phyloP scores from a whole-genome alignment of 2,797 vertebrate species.

The Melanotaenia parkinsoni region DNA sequence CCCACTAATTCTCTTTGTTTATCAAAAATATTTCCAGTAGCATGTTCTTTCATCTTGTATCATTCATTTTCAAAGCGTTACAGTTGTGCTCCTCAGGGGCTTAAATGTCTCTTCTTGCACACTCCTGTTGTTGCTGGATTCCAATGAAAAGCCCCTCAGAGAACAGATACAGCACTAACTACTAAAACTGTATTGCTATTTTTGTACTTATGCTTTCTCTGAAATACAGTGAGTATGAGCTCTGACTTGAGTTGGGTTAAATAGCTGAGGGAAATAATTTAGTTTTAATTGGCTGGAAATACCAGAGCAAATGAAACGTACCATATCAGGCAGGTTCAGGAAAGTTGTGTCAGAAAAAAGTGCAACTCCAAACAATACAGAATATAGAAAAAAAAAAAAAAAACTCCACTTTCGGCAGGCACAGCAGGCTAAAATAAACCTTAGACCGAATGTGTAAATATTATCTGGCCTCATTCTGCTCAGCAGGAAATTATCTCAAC shows the following conservation, averaged over 20 bases:
- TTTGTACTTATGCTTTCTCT: slow-evolving; percentile 34
- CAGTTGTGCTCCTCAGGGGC: slow-evolving; percentile 11
- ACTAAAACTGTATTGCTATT: slow-evolving; percentile 14
- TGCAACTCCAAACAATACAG: slow-evolving; percentile 5
- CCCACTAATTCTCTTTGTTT: slow-evolving; percentile 1
- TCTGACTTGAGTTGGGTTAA: slow-evolving; percentile 1
- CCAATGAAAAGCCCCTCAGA: slow-evolving; percentile 15
- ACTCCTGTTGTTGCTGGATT: slow-evolving; percentile 15
- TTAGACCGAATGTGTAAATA: slow-evolving; percentile 42
- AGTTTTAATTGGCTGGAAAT: slow-evolving; percentile 38
- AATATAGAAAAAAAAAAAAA: neutral
- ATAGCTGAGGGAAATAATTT: slow-evolving; percentile 12
- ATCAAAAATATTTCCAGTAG: slow-evolving; percentile 1
- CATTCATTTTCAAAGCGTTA: slow-evolving; percentile 17
- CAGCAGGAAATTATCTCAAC: slow-evolving; percentile 55
- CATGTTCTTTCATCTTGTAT: slow-evolving; percentile 7
- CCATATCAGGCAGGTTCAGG: slow-evolving; percentile 3
- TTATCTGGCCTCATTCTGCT: slow-evolving; percentile 57
- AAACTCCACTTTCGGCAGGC: neutral
- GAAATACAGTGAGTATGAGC: slow-evolving; percentile 17
- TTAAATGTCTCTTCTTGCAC: slow-evolving; percentile 8
- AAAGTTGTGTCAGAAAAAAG: slow-evolving; percentile 11
- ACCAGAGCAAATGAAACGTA: slow-evolving; percentile 9
- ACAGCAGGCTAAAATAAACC: slow-evolving; percentile 28
- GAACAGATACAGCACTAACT: slow-evolving; percentile 8